These are phyloP conservation scores for Hemibagrus guttatus DNA, from an alignment of 2,797 vertebrate species.

Conservation along the genomic window DNA sequence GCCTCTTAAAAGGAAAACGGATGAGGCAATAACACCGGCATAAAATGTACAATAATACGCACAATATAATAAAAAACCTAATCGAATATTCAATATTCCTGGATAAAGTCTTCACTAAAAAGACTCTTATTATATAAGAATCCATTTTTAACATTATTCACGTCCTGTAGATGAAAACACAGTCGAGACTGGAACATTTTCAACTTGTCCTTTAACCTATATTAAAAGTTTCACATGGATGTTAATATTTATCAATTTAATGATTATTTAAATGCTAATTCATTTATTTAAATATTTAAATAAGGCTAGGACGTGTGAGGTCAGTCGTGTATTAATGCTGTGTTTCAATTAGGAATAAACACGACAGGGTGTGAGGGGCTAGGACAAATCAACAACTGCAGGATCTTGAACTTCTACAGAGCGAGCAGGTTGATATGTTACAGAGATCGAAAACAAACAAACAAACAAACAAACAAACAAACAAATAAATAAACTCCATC, in stretches of 20 bases:
- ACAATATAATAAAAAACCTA: conserved; percentile 35
- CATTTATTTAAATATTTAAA: too few relatives aligned
- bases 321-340: too few relatives aligned
- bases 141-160: neutral
- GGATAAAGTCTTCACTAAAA: neutral
- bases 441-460: too few relatives aligned
- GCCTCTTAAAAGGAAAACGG: conserved; percentile 46
- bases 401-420: neutral
- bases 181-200: neutral
- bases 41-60: conserved; percentile 40
- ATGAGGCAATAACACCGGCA: conserved; percentile 33
- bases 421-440: neutral
- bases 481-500: neutral
- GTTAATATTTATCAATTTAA: neutral
- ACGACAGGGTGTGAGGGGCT: neutral
- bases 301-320: too few relatives aligned
- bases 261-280: neutral
- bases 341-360: neutral
- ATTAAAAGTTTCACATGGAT: neutral
- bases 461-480: too few relatives aligned
- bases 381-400: neutral
- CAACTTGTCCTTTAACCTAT: neutral
- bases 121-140: conserved; percentile 1
- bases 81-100: conserved; percentile 27
- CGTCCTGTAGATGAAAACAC: too few relatives aligned